Evolutionary conservation across 2,888 invertebrate species (phyloP), one percentile per base, ranked within the genome.

Genomic region (Cerastoderma edule): DNA sequence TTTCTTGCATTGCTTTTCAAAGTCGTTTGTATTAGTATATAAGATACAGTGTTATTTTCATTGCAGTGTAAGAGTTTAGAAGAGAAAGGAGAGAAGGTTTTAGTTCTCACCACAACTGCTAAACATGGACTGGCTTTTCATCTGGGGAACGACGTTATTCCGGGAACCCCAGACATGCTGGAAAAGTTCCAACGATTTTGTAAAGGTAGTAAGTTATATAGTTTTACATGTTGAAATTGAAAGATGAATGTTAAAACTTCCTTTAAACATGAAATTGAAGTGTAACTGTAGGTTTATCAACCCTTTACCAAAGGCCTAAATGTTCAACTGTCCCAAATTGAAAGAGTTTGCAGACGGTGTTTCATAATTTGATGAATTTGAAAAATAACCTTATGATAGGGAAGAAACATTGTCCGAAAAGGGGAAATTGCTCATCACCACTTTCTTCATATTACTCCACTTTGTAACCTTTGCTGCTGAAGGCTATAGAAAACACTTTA

Each of bases 1-100:
- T 2, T 57, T 57, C 39, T 39, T 8, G 8, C 10, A 39, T 39
- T 39, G 16, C 16, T 10, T n/a, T n/a, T n/a, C n/a, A n/a, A n/a
- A n/a, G n/a, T n/a, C n/a, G n/a, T n/a, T n/a, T n/a, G n/a, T n/a
- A n/a, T n/a, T n/a, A n/a, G n/a, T n/a, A n/a, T n/a, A n/a, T n/a
- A n/a, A n/a, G n/a, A n/a, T 44, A 44, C 22, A 28, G 33, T 27
- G n/a, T 16, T 39, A 28, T 54, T 27, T 24, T 50, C 16, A 24
- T 70, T 76, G 39, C 72, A 80, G 80, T 80, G 80, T 46, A 50
- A 68, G n/a, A 72, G 67, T 10, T 48, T 80, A 24, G 71, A 80
- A 46, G 33, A 57, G 5, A 46, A 69, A 33, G 77, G 75, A 1
- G 66, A 72, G 24, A 74, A 80, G n/a, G 77, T 72, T 30, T 33